A percentile compares a stretch with the other conserved stretches of the same genome.
These are phyloP conservation scores for Mantis religiosa DNA, from an alignment of 2,888 invertebrate genomes.

Conservation along the genomic window DNA sequence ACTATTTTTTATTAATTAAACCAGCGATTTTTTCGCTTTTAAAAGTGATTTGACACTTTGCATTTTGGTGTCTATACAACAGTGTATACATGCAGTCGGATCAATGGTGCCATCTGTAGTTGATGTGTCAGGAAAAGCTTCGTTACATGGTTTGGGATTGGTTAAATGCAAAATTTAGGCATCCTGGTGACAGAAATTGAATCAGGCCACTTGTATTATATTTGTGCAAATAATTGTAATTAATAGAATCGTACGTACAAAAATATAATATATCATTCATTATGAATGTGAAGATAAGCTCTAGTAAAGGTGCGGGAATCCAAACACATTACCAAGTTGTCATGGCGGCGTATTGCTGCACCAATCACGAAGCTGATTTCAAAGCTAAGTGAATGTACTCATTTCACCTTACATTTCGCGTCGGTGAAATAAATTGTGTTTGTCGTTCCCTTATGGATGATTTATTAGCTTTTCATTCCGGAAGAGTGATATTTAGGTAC, in stretches of 20 bases:
- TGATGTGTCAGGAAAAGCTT: constrained; percentile 34
- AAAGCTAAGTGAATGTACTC: constrained; percentile 60
- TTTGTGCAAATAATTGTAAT: background rate
- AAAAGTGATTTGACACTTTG: background rate
- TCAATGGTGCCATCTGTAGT: constrained; percentile 41
- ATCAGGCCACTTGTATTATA: background rate
- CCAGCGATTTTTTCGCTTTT: background rate
- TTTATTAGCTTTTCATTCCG: constrained; percentile 42
- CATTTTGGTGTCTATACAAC: background rate
- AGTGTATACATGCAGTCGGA: background rate
- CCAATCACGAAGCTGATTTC: constrained; percentile 68
- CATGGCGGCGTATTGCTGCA: constrained; percentile 64
- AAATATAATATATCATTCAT: background rate
- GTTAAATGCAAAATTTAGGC: constrained; percentile 28
- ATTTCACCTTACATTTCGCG: constrained; percentile 65
- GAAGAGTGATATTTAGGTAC: constrained; percentile 35
- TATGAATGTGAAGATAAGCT: background rate
- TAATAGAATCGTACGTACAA: background rate
- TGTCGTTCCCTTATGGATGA: constrained; percentile 54
- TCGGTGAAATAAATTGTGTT: constrained; percentile 62
- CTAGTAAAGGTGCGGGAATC: background rate
- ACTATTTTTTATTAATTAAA: background rate
- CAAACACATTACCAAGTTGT: constrained; percentile 35
- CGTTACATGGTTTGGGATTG: constrained; percentile 39
- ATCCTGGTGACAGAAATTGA: constrained; percentile 14